Evolutionary conservation across 1,140 invertebrate genomes (phyloP), one percentile per base, ranked within the genome.

Genomic region (Drosophila leontia): DNA sequence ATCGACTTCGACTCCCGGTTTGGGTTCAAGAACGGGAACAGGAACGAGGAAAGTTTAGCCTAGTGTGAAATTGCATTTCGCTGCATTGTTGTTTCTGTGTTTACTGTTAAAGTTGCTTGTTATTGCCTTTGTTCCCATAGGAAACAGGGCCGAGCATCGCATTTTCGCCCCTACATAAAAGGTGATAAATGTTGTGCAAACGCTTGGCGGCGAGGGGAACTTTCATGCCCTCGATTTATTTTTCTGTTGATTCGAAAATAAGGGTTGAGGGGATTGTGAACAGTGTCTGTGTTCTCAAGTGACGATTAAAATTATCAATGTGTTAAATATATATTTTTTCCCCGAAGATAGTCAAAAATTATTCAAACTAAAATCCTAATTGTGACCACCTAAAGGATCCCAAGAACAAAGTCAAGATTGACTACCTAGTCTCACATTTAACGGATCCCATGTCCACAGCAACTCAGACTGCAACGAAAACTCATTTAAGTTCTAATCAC

Each of bases 401-500:
- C 57, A n/a, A 19, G 23, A 29, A 6, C 39, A 37, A 55, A 19
- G 17, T 44, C 47, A 34, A 29, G 26, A 29, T 29, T 29, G 5
- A 39, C 47, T 44, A 45, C 47, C 23, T 19, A 42, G 1, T 12
- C 4, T 50, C 15, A 2, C 39, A 35, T 42, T 15, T 23, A 37
- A 19, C 3, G 47, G 39, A 23, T 45, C 15, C 8, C 19, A 11
- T 15, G 17, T 29, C 17, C 39, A 26, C 12, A 19, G 62, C 17
- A 42, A 9, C 39, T 57, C 48, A 48, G 59, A 60, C 60, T 76
- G 81, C 81, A 83, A 71, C 45, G 44, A 48, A 48, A 62, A 62
- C 81, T 83, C 81, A 83, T 84, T 84, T 80, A 84, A 84, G 81
- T 77, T 84, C 81, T 84, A 84, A 84, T 84, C 81, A 84, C 76